Percentiles rank a stretch among this genome's conserved stretches.
Conservation (phyloP, 2,888 invertebrate genomes). For the Drepanosiphum platanoidis region DNA sequence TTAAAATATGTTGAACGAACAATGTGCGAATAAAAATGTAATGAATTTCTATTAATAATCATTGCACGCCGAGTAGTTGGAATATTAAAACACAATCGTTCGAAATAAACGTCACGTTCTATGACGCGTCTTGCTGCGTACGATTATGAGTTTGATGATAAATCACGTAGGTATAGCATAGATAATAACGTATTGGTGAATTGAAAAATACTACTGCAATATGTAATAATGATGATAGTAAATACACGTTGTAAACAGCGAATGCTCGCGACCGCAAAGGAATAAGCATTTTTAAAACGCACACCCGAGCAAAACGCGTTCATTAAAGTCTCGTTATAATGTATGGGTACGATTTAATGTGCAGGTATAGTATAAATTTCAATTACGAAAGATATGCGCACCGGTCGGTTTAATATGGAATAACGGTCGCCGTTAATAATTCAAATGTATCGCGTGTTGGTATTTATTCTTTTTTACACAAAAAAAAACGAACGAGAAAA, state of each 20-base stretch:
- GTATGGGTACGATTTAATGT: neutral
- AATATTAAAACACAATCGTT: slow-evolving; percentile 2
- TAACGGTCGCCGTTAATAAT: neutral
- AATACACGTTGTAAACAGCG: too few species aligned
- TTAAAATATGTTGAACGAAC: neutral
- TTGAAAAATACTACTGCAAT: neutral
- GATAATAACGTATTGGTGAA: neutral
- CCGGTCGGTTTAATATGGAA: neutral
- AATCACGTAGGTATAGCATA: slow-evolving; percentile 52
- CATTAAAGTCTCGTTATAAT: neutral
- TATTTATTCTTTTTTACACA: too few species aligned
- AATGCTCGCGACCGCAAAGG: neutral
- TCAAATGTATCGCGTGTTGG: neutral
- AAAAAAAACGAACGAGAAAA: too few species aligned
- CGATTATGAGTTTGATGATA: slow-evolving; percentile 15
- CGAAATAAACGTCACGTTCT: slow-evolving; percentile 43
- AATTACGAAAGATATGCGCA: neutral
- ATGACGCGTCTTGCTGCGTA: neutral
- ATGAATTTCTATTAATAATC: slow-evolving; percentile 4
- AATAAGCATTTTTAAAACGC: neutral
- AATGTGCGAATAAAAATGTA: neutral
- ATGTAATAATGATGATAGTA: neutral
- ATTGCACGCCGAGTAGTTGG: neutral
- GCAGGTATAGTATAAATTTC: neutral
- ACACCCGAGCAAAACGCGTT: neutral